Conservation (phyloP, 2,888 invertebrate species). For the Abrostola tripartita region DNA sequence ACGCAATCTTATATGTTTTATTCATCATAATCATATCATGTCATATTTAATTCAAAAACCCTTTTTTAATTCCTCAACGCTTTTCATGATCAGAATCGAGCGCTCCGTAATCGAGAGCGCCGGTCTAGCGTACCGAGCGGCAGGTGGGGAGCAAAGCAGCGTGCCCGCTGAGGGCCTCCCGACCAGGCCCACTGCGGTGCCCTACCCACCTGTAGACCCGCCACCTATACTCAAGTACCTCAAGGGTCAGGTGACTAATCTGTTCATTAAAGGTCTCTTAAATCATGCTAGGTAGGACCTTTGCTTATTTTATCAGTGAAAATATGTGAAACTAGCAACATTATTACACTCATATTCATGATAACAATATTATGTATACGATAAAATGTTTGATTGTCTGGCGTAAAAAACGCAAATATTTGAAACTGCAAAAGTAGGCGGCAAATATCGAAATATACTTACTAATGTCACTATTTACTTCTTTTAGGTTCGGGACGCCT, state of each 20-base stretch:
- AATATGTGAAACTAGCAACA: no score
- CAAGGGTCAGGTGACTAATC: conserved; percentile 73
- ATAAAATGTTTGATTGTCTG: no score
- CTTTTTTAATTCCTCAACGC: not conserved
- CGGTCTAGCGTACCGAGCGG: conserved; percentile 80
- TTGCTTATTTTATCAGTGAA: no score
- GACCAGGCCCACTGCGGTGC: conserved; percentile 67
- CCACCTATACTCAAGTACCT: conserved; percentile 82
- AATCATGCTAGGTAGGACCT: no score
- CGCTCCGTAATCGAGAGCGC: conserved; percentile 82
- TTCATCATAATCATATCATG: no score
- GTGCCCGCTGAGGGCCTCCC: conserved; percentile 57
- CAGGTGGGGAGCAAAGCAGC: conserved; percentile 72
- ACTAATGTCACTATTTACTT: not conserved
- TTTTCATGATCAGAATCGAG: conserved; percentile 71
- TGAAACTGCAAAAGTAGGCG: no score
- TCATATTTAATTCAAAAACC: no score
- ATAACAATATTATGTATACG: no score
- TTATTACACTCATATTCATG: no score
- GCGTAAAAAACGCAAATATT: no score
- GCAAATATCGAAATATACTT: not conserved
- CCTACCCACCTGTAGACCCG: conserved; percentile 79
- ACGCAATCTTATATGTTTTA: no score
- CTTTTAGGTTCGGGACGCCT: conserved; percentile 93
- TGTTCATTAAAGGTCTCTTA: no score